Evolutionary conservation across 2,113 vertebrate species (phyloP).

Genomic region (Sarotherodon lohbergeri): DNA sequence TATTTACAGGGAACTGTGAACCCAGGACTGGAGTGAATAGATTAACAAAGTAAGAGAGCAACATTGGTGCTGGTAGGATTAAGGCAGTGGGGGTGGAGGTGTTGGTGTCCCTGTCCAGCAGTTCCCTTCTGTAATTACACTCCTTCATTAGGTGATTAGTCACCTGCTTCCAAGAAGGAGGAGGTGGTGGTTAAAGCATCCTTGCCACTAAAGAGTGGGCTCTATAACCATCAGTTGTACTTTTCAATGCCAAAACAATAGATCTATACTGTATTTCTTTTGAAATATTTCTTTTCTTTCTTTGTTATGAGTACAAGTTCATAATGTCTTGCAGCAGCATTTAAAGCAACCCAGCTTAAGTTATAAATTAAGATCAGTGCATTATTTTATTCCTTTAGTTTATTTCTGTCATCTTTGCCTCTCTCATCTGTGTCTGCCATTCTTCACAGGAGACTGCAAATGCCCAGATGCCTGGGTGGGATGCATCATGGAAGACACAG

Average conservation of each 20-base stretch:
- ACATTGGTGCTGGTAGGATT: background rate
- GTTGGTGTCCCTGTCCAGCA: background rate
- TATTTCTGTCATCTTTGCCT: background rate
- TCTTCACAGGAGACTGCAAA: conserved; percentile 83
- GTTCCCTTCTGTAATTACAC: conserved; percentile 36
- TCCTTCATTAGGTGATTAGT: conserved; percentile 38
- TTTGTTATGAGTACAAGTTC: background rate
- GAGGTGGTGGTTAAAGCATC: background rate
- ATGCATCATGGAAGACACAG: conserved; percentile 96
- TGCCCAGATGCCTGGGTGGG: conserved; percentile 91
- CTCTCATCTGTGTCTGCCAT: background rate
- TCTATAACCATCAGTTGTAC: conserved; percentile 2
- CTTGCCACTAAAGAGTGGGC: conserved; percentile 13
- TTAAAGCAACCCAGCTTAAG: background rate
- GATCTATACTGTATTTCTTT: background rate
- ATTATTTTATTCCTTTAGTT: background rate
- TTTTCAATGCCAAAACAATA: conserved; percentile 3
- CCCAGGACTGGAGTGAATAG: background rate
- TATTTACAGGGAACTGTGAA: background rate
- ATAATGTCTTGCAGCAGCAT: background rate
- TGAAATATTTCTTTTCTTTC: background rate
- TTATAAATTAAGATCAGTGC: background rate
- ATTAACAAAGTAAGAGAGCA: background rate
- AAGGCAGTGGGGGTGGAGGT: background rate
- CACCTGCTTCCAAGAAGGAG: conserved; percentile 15